A percentile compares a stretch with the other conserved stretches of the same genome.
These are phyloP conservation scores for Atopsyche davidsoni DNA, from an alignment of 1,140 invertebrate species.

Conservation along the genomic window DNA sequence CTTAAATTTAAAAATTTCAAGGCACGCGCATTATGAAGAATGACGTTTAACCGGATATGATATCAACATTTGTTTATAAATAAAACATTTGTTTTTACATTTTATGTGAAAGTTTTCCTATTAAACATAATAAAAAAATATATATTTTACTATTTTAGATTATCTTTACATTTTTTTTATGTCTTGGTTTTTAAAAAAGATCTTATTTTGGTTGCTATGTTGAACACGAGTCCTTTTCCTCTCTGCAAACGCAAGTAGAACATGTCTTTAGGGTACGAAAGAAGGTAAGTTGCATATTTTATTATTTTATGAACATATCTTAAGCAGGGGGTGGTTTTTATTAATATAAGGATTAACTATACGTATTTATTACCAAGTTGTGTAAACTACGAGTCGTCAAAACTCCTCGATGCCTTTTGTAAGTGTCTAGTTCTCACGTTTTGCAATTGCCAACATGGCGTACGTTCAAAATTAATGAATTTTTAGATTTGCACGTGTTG, in stretches of 20 bases:
- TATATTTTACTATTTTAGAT: no score
- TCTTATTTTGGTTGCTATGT: conserved; percentile 31
- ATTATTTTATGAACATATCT: no score
- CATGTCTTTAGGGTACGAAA: conserved; percentile 68
- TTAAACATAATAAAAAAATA: no score
- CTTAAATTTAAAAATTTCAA: not conserved
- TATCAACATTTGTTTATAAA: not conserved
- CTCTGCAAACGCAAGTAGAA: conserved; percentile 62
- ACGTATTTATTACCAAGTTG: no score
- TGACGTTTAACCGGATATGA: conserved; percentile 8
- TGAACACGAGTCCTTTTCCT: conserved; percentile 59
- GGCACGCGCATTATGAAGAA: no score
- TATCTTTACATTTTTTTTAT: no score
- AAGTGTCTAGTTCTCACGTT: conserved; percentile 34
- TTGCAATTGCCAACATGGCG: conserved; percentile 66
- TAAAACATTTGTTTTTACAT: conserved; percentile 1
- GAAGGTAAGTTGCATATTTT: conserved; percentile 59
- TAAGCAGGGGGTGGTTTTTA: no score
- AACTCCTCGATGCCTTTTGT: conserved; percentile 4
- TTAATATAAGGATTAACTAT: no score
- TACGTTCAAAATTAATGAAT: conserved; percentile 41
- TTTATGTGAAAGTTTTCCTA: no score
- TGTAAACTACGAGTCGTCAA: no score
- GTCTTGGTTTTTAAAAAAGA: no score
- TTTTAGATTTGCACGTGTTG: conserved; percentile 40